Evolutionary conservation across 2,888 invertebrate genomes (phyloP), one percentile per base, ranked within the genome.

Genomic region (Linnaemya vulpina): DNA sequence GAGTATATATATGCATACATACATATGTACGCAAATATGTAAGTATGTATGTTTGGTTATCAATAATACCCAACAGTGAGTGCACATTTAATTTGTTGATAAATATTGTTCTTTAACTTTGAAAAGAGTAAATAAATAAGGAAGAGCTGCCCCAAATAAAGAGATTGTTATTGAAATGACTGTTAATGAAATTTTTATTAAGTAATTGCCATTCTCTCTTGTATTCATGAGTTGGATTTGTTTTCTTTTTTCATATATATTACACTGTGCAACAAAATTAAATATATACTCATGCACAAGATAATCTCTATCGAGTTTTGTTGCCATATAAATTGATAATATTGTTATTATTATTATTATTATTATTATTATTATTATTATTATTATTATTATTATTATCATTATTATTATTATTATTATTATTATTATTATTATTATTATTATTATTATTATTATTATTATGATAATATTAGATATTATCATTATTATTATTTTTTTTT

Each of bases 21-120:
- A 10, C 11, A 13, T 43, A 40, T 30, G 30, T 43, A 40, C 13
- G 30, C n/a, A n/a, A n/a, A n/a, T n/a, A n/a, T 30, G n/a, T 3
- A 30, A 4, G 25, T 22, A 7, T n/a, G 49, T 53, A 25, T 25
- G 35, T 11, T 60, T 25, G 35, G 11, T 60, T 65, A 65, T 58
- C 73, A 71, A 51, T 55, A 60, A 35, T n/a, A 62, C 40, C 70
- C 60, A 51, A 58, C 49, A 60, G 22, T 71, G 43, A 60, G 22
- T 71, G 43, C 67, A 74, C 67, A 25, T 58, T 51, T 70, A 79
- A 71, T 58, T 74, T 73, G 8, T n/a, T 71, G 49, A 49, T n/a
- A 67, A 58, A 65, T 49, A 73, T 65, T 80, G 43, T 73, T 80
- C 25, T 60, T 60, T 58, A 15, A 63, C 43, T 30, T 17, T 25